These are phyloP conservation scores for Aphaenogaster rudis DNA, from an alignment of 1,140 invertebrate species.

Conservation along the genomic window DNA sequence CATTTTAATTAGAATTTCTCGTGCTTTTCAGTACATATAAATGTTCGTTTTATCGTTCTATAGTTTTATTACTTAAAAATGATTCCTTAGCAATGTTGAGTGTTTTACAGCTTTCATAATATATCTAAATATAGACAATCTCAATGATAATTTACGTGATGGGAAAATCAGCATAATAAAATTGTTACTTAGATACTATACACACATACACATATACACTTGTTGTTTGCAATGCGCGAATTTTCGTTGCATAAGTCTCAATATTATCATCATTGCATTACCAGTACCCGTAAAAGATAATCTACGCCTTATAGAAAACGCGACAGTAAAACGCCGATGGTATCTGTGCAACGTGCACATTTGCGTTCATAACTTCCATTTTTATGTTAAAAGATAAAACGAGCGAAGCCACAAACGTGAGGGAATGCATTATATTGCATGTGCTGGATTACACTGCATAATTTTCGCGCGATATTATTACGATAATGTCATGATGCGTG, in stretches of 20 bases:
- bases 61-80: neutral
- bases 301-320: constrained; percentile 6
- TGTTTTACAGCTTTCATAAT: neutral
- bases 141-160: neutral
- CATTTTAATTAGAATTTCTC: neutral
- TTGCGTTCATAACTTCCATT: constrained; percentile 13
- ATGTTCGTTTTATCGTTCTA: neutral
- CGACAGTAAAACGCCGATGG: constrained; percentile 25
- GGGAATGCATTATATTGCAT: neutral
- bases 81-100: neutral
- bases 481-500: neutral
- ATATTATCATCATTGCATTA: constrained; percentile 12
- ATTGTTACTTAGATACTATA: neutral
- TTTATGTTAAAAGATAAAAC: constrained; percentile 33
- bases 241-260: neutral
- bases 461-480: constrained; percentile 12
- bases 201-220: neutral
- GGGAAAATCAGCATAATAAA: neutral
- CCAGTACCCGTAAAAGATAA: neutral
- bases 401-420: neutral
- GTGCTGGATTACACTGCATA: neutral
- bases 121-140: neutral
- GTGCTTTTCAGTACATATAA: neutral
- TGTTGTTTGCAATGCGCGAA: neutral
- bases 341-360: neutral